Base-by-base conservation (phyloP, 2,888 invertebrate species). In the Myopa testacea region DNA sequence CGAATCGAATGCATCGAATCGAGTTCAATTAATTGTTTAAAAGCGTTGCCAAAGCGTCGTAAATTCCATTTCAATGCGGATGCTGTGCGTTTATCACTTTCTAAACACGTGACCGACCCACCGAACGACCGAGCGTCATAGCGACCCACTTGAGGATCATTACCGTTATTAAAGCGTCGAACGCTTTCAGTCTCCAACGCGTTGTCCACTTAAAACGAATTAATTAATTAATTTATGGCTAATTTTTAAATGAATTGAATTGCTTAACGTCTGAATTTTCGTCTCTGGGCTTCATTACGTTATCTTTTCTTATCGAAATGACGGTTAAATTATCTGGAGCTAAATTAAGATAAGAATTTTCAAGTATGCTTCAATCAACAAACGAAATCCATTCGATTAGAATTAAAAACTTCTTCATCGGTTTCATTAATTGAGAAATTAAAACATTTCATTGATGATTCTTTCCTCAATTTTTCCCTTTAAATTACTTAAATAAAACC, bases 191-290 rank as follows among this genome's bases (percentile, higher is more conserved):
- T 10, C 6, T 45, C 45, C 45, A 45, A 45, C 6, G 7, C 45
- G 0, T 45, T 45, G 45, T 45, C 45, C 45, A 45, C 45, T 45
- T 10, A 6, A 3, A 45, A 1, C 14, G 34, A 72, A 72, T 26
- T 4, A 60, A 19, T 58, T 72, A 72, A 72, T 72, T 72, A 72
- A 60, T 60, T 72, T 58, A 72, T 60, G 6, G 40, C 60, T 60
- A 38, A 72, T 60, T 72, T 16, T n/a, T 37, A 40, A 60, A 60
- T 72, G 58, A 60, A 72, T 58, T 72, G 12, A 72, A 60, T 72
- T 38, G 60, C 38, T 40, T 65, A 65, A 7, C 37, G 14, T 62
- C 26, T 62, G 19, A n/a, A n/a, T 58, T 14, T 58, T 58, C n/a
- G 1, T 58, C 4, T 16, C 12, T 58, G 1, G 12, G 5, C n/a